Evolutionary conservation across 2,888 invertebrate species (phyloP), one percentile per base, ranked within the genome.

Genomic region (Hoplodrina ambigua): DNA sequence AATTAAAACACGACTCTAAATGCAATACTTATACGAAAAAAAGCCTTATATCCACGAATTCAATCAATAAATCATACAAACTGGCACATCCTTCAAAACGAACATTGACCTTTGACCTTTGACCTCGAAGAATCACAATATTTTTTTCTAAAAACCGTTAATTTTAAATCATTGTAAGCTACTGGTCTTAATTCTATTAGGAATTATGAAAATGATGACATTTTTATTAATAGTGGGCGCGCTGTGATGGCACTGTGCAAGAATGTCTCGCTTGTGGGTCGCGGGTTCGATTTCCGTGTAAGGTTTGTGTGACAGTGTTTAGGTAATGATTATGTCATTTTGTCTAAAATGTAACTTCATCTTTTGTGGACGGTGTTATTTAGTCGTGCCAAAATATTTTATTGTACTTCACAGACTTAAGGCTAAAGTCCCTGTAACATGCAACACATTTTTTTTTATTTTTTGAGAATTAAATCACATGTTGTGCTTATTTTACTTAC

Each of bases 81-180:
- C 41, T 65, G 44, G 75, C 56, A 65, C 82, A 80, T 80, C 69
- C 72, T 82, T 69, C 50, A 56, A 10, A 65, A 53, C 52, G 82
- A 53, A 15, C 72, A 30, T 59, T 82, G 76, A 82, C 72, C 37
- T 70, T 6, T 60, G 65, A 73, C 73, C 81, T 82, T 6, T 60
- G 65, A 73, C 73, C 81, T 82, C 69, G 25, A 65, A 66, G 17
- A 19, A 63, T 62, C 68, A 58, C 55, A 74, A 78, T 72, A 65
- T 69, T 75, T 68, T 66, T 68, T 69, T 56, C 46, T 10, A 71
- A 64, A 80, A 61, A 65, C 81, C 73, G 81, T 78, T 82, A 79
- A 56, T 17, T 55, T 75, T 73, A 60, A 72, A 70, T 73, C 69
- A 70, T 72, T 52, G 41, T 49, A 46, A 55, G 75, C 82, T 82